Evolutionary conservation across 2,113 vertebrate species (phyloP).

Genomic region (Athene noctua): DNA sequence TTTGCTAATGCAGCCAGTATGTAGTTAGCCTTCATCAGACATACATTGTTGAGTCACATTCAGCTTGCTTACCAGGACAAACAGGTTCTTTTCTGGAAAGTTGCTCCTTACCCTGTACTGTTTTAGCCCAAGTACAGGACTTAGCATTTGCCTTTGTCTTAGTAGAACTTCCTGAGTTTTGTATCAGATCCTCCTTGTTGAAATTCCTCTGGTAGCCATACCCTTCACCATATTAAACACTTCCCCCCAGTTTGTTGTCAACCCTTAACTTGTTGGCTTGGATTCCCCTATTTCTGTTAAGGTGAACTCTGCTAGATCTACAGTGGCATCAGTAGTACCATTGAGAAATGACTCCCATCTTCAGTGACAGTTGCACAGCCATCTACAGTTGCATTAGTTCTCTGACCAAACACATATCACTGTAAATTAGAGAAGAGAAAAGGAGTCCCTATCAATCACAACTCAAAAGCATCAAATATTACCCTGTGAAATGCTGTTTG

Average conservation of each 20-base stretch:
- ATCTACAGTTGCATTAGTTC: not conserved
- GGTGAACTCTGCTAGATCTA: not conserved
- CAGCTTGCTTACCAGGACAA: not conserved
- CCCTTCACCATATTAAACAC: not conserved
- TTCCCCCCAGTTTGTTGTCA: not conserved
- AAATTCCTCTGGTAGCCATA: not conserved
- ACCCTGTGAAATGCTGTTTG: not conserved
- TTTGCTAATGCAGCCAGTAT: not conserved
- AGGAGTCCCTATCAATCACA: not conserved
- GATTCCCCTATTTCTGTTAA: not conserved
- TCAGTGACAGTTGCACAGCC: not conserved
- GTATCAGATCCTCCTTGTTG: not conserved
- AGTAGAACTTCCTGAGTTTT: not conserved
- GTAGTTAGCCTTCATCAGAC: not conserved
- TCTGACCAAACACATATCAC: not conserved
- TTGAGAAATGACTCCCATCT: not conserved
- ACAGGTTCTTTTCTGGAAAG: not conserved
- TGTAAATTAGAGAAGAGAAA: not conserved
- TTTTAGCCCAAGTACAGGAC: not conserved
- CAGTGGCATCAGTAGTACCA: not conserved
- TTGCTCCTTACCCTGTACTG: not conserved
- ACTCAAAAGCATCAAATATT: not conserved
- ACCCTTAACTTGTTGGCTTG: not conserved
- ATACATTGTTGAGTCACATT: not conserved
- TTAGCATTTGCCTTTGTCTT: not conserved